Evolutionary conservation across 2,113 vertebrate species (phyloP), one percentile per base, ranked within the genome.

Genomic region (Hystrix brachyura): DNA sequence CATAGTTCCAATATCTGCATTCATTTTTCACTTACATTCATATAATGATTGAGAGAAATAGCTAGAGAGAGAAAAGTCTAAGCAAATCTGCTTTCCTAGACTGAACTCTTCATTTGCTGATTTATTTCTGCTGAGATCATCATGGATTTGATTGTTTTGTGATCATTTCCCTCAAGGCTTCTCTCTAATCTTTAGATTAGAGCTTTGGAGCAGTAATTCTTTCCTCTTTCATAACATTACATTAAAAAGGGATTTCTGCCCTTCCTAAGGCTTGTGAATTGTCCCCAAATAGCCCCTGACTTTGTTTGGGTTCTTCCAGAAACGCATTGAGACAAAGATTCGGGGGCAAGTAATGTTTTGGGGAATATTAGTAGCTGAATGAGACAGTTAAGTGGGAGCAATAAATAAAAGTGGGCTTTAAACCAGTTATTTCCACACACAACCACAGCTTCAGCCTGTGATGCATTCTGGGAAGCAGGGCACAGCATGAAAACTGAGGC

Each of bases 81-180:
- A 91, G 93, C 51, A 97, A 87, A 97, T 96, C 89, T 91, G 59
- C 74, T 96, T 96, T 93, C 67, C 74, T 92, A 38, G 87, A 90
- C 89, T 57, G 87, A 55, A 51, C 93, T 78, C 93, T 91, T 97
- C 69, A 87, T 96, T 93, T 95, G 65, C n/a, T 91, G 79, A 86
- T 65, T 94, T 93, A 91, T 96, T 94, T 80, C 55, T 74, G 89
- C 51, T 91, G 72, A 96, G 79, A 89, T 93, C 89, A 97, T 95
- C 90, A 83, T 23, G 96, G 94, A 91, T 89, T 97, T 97, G 67
- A 96, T 97, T 96, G 97, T 91, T 95, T 91, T 95, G 89, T 94
- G 91, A 96, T 96, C 94, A 87, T 93, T 83, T 96, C 93, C 90
- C 90, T 94, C 82, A 93, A 95, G 90, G 55, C 59, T 93, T 97